Conservation (phyloP, 2,113 vertebrate species). For the Colistium nudipinnis region DNA sequence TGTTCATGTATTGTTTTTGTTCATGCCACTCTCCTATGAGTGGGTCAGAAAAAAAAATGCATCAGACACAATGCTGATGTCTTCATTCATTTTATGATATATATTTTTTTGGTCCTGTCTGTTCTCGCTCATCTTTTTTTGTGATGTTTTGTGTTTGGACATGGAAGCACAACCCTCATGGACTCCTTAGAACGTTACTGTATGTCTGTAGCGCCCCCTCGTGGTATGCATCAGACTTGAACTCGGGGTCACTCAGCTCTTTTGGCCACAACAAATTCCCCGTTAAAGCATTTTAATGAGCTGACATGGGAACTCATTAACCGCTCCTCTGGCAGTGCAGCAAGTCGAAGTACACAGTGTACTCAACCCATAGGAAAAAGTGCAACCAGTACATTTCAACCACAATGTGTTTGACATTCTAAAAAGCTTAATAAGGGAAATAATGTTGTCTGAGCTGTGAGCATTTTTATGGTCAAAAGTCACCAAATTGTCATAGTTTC, state of each 20-base stretch:
- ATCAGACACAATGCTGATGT: not conserved
- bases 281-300: too few species aligned
- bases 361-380: too few species aligned
- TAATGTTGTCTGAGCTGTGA: not conserved
- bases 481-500: too few species aligned
- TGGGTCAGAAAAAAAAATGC: not conserved
- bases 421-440: not conserved
- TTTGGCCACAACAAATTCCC: not conserved
- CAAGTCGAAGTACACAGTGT: too few species aligned
- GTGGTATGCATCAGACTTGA: constrained; percentile 26
- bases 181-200: not conserved
- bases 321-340: too few species aligned
- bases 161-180: too few species aligned
- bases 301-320: not conserved
- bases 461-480: not conserved
- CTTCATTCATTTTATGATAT: not conserved
- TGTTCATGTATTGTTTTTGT: not conserved
- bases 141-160: not conserved
- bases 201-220: constrained; percentile 46
- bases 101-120: not conserved
- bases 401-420: too few species aligned
- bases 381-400: too few species aligned
- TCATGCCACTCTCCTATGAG: not conserved
- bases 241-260: not conserved
- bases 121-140: not conserved